Conservation (phyloP, 2,113 vertebrate species). For the Chunga burmeisteri region DNA sequence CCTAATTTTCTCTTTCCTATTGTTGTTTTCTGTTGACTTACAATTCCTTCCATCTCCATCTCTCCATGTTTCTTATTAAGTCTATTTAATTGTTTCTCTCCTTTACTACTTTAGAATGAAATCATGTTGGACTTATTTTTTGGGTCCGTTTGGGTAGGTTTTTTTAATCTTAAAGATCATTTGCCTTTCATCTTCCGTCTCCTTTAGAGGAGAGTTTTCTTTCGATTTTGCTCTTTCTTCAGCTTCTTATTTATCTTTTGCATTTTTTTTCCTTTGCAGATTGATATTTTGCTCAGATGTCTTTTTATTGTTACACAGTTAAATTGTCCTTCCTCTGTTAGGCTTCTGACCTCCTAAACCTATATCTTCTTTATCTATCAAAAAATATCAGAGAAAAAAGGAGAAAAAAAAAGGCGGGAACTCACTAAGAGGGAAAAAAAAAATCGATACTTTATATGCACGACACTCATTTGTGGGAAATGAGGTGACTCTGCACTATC, state of each 20-base stretch:
- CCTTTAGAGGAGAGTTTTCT: not conserved
- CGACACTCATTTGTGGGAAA: not conserved
- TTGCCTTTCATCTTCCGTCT: conserved; percentile 1
- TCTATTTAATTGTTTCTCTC: not conserved
- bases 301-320: not conserved
- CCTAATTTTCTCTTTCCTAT: not conserved
- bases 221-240: not conserved
- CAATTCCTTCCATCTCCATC: not conserved
- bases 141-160: not conserved
- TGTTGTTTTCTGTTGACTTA: not conserved
- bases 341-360: not conserved
- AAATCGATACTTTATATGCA: not conserved
- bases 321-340: not conserved
- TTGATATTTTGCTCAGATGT: conserved; percentile 8
- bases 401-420: not conserved
- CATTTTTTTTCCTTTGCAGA: not conserved
- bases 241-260: conserved; percentile 15
- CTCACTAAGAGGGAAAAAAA: not conserved
- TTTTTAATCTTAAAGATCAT: conserved; percentile 1
- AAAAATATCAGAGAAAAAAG: not conserved
- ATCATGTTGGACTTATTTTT: not conserved
- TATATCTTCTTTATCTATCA: not conserved
- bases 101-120: not conserved
- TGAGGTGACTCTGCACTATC: not conserved
- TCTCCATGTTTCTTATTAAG: not conserved